Evolutionary conservation across 2,888 invertebrate species (phyloP).

Genomic region (Ochropacha duplaris): DNA sequence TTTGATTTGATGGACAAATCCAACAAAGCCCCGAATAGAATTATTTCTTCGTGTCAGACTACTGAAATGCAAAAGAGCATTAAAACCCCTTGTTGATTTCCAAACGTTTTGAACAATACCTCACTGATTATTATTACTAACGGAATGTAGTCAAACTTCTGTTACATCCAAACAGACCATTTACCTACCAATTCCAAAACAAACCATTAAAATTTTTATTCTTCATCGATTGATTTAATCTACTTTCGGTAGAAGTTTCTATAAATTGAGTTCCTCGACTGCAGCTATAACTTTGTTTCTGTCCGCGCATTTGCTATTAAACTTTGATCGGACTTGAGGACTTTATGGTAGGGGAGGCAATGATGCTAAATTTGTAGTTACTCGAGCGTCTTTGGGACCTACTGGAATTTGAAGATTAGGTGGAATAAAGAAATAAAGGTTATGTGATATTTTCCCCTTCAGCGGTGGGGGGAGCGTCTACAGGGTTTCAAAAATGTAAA

Average conservation of each 20-base stretch:
- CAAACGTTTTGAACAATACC: constrained; percentile 54
- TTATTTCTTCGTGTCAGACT: no score
- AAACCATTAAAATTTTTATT: constrained; percentile 13
- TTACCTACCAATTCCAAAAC: constrained; percentile 15
- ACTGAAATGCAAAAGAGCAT: background rate
- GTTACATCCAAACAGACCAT: constrained; percentile 34
- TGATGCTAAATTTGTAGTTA: no score
- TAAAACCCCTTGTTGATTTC: constrained; percentile 52
- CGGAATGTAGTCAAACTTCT: constrained; percentile 74
- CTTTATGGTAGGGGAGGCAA: no score
- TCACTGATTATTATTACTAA: constrained; percentile 51
- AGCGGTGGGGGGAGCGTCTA: no score
- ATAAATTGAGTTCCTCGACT: constrained; percentile 33
- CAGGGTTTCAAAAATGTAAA: no score
- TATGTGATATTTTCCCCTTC: no score
- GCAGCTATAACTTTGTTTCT: constrained; percentile 49
- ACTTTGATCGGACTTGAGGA: constrained; percentile 26
- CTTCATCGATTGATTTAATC: constrained; percentile 22
- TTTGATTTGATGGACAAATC: no score
- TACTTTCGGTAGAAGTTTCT: constrained; percentile 16
- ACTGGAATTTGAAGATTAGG: no score
- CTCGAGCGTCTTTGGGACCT: no score
- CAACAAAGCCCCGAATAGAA: no score
- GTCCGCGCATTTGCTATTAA: constrained; percentile 38
- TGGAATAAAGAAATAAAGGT: no score